These are phyloP conservation scores for Drosophila parvula DNA, from an alignment of 1,140 invertebrate genomes.

Conservation along the genomic window DNA sequence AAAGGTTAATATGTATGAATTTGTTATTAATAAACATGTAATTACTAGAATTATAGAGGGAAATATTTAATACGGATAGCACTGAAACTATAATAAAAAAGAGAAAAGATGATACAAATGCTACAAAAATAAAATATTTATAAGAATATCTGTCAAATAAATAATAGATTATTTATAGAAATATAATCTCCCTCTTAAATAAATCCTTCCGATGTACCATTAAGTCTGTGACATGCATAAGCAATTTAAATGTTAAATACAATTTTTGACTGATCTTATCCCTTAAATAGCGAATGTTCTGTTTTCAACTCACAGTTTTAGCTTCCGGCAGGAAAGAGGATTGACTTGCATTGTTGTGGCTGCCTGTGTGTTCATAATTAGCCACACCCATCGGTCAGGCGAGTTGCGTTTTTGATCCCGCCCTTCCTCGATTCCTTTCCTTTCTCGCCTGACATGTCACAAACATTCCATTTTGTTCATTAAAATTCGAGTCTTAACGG, in stretches of 20 bases:
- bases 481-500: slow-evolving; percentile 42
- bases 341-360: not conserved
- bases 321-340: not conserved
- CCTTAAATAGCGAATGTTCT: no score
- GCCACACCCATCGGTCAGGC: slow-evolving; percentile 46
- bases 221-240: no score
- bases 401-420: not conserved
- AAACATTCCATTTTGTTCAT: slow-evolving; percentile 55
- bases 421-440: slow-evolving; percentile 2
- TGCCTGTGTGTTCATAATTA: slow-evolving; percentile 58
- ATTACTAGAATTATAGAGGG: not conserved
- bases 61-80: not conserved
- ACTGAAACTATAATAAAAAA: not conserved
- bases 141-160: no score
- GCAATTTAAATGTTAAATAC: not conserved
- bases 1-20: not conserved
- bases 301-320: not conserved
- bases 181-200: no score
- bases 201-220: no score
- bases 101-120: no score
- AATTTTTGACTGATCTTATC: not conserved
- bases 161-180: no score
- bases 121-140: no score
- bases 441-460: slow-evolving; percentile 42
- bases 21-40: not conserved